Conservation (phyloP, 2,797 vertebrate species). For the Cirrhinus molitorella region DNA sequence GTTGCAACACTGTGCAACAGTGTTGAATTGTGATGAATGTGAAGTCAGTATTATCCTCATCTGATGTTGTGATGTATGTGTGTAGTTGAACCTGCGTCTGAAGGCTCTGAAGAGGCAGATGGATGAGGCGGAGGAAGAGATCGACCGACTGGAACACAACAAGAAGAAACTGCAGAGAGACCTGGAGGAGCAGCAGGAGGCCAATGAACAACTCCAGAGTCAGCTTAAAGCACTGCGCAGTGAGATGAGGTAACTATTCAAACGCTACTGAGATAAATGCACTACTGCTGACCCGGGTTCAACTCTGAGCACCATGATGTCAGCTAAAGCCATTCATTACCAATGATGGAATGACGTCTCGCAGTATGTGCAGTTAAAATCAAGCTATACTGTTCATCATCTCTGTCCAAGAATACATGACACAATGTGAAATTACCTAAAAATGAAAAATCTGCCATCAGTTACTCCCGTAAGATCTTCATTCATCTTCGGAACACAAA, state of each 20-base stretch:
- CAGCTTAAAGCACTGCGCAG: constrained; percentile 88
- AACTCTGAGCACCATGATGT: background rate
- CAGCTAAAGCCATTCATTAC: background rate
- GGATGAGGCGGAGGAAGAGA: constrained; percentile 95
- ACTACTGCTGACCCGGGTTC: background rate
- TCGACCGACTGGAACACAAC: constrained; percentile 90
- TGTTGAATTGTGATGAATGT: background rate
- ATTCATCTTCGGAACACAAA: too few relatives aligned
- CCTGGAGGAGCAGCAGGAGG: constrained; percentile 92
- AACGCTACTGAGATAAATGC: background rate
- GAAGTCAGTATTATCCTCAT: background rate
- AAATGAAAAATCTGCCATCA: too few relatives aligned
- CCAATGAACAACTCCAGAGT: constrained; percentile 92
- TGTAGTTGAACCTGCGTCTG: constrained; percentile 91
- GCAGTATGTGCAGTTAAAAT: background rate
- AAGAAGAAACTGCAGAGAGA: constrained; percentile 98
- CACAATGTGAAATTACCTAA: background rate
- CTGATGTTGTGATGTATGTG: constrained; percentile 20
- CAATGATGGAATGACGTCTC: background rate
- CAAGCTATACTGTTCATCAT: background rate
- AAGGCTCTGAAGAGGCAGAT: constrained; percentile 97
- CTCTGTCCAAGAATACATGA: background rate
- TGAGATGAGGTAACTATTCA: constrained; percentile 84
- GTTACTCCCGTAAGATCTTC: too few relatives aligned
- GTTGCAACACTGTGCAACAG: background rate